These are phyloP conservation scores for Rallus limicola DNA, from an alignment of 2,113 vertebrate species.

Conservation along the genomic window DNA sequence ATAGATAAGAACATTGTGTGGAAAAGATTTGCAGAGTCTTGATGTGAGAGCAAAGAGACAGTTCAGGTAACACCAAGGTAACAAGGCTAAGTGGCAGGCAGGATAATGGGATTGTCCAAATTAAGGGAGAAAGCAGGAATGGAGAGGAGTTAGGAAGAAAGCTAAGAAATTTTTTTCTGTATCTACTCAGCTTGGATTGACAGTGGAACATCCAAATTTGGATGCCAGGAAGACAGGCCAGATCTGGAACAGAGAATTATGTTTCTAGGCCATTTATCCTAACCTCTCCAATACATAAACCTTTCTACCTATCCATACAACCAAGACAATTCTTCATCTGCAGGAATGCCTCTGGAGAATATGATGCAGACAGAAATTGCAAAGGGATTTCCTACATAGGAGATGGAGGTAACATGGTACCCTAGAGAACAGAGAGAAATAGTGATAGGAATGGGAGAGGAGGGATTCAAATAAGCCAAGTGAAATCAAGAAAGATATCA, in stretches of 20 bases:
- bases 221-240: neutral
- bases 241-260: neutral
- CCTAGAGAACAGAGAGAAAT: neutral
- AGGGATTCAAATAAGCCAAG: neutral
- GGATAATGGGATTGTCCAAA: neutral
- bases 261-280: neutral
- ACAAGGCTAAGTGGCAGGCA: neutral
- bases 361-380: neutral
- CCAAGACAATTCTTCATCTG: neutral
- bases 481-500: neutral
- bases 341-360: neutral
- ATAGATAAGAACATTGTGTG: neutral
- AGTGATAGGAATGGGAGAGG: neutral
- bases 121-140: neutral
- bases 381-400: rapidly evolving
- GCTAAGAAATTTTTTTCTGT: neutral
- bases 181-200: neutral
- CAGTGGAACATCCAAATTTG: neutral
- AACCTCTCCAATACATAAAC: neutral
- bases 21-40: neutral
- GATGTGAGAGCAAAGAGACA: neutral
- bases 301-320: neutral
- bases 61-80: neutral
- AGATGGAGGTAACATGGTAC: neutral
- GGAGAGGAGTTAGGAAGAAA: neutral